These are phyloP conservation scores for Sylvilagus floridanus DNA, from an alignment of 2,797 vertebrate genomes.

Conservation along the genomic window DNA sequence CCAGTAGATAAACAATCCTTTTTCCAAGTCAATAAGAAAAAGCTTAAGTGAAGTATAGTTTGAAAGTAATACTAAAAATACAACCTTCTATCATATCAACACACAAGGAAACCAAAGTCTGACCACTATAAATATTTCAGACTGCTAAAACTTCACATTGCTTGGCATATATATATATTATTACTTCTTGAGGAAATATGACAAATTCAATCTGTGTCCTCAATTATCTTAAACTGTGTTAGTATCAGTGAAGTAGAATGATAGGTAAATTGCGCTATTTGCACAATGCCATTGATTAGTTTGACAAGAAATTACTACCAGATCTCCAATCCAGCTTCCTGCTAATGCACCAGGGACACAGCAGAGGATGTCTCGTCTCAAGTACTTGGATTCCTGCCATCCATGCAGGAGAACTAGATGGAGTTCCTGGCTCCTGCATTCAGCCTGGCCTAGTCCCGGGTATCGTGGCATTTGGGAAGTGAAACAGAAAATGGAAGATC, in stretches of 20 bases:
- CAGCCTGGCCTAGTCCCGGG: too few species aligned
- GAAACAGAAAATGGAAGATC: too few species aligned
- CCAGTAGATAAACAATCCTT: constrained; percentile 63
- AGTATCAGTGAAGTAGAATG: background rate
- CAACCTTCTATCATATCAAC: constrained; percentile 32
- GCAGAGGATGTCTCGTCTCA: too few species aligned
- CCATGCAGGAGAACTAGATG: too few species aligned
- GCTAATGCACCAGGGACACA: too few species aligned
- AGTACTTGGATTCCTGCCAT: too few species aligned
- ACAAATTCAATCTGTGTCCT: background rate
- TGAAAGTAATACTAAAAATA: constrained; percentile 49
- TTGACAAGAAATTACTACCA: background rate
- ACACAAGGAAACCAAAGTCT: background rate
- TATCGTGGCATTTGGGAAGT: too few species aligned
- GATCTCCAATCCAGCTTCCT: too few species aligned
- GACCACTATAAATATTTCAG: background rate
- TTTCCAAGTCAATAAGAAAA: constrained; percentile 74
- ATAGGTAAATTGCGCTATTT: background rate
- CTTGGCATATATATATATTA: background rate
- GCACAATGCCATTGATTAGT: background rate
- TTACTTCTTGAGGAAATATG: background rate
- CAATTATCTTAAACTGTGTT: background rate
- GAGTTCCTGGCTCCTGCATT: too few species aligned
- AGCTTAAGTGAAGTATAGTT: constrained; percentile 55
- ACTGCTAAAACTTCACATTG: background rate